Evolutionary conservation across 2,113 vertebrate genomes (phyloP).

Genomic region (Condylura cristata): DNA sequence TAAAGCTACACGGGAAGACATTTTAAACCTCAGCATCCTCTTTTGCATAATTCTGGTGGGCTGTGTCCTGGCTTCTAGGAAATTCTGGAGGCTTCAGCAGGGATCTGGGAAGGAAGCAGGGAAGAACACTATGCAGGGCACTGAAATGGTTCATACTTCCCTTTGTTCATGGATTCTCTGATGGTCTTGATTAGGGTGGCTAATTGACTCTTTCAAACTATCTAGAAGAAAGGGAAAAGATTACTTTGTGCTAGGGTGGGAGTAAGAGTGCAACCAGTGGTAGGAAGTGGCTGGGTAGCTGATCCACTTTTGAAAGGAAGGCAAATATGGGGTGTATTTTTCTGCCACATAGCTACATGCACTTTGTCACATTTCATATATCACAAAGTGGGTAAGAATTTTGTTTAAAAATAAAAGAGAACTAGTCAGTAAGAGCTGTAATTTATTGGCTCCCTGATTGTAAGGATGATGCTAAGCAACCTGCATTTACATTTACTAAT

Average conservation of each 20-base stretch:
- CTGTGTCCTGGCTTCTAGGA: slow-evolving; percentile 60
- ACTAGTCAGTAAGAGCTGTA: neutral
- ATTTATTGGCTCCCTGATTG: neutral
- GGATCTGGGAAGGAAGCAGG: neutral
- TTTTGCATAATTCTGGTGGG: slow-evolving; percentile 40
- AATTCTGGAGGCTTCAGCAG: neutral
- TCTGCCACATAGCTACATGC: neutral
- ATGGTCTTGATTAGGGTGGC: neutral
- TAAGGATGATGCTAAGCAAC: neutral
- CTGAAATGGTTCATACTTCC: neutral
- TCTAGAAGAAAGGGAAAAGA: neutral
- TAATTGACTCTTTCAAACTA: neutral
- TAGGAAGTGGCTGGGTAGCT: neutral
- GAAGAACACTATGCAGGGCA: neutral
- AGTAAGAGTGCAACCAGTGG: neutral
- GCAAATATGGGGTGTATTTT: neutral
- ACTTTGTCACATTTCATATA: neutral
- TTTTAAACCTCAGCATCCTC: slow-evolving; percentile 71
- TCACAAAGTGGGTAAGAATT: neutral
- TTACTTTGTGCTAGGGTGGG: neutral
- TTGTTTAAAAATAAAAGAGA: neutral
- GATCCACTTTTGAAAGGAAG: neutral
- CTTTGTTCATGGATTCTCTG: neutral
- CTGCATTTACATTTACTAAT: neutral
- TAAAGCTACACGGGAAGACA: neutral